Evolutionary conservation across 2,797 vertebrate genomes (phyloP).

Genomic region (Mallotus villosus): DNA sequence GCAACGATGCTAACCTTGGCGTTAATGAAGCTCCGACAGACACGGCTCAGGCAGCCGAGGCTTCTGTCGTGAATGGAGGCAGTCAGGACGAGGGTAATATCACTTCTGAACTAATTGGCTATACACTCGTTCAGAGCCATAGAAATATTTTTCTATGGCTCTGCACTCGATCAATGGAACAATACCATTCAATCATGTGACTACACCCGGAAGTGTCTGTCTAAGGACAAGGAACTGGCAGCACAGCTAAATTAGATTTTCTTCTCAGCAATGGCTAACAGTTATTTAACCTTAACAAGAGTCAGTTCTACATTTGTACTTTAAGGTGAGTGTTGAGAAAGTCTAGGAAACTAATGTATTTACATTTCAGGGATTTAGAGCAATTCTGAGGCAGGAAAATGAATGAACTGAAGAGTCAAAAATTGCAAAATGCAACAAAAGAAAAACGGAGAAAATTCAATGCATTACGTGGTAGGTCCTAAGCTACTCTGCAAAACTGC

Average conservation of each 20-base stretch:
- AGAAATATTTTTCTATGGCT: too few species aligned
- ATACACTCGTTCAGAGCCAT: too few species aligned
- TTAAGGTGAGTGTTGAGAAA: too few species aligned
- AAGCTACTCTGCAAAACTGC: not conserved
- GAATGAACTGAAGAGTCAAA: conserved; percentile 30
- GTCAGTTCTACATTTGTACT: too few species aligned
- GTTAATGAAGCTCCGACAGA: too few species aligned
- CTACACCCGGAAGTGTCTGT: conserved; percentile 40
- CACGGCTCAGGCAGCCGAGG: too few species aligned
- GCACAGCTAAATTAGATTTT: not conserved
- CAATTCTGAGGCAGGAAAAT: conserved; percentile 31
- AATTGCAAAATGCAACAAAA: conserved; percentile 60
- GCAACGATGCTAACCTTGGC: too few species aligned
- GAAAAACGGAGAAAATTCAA: conserved; percentile 66
- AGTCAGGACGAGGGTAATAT: too few species aligned
- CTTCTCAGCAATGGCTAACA: not conserved
- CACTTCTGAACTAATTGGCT: not conserved
- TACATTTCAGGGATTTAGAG: not conserved
- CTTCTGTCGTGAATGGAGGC: too few species aligned
- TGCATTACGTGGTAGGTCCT: conserved; percentile 67
- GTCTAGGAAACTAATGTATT: too few species aligned
- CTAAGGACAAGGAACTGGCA: not conserved
- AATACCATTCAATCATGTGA: conserved; percentile 46
- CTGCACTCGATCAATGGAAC: not conserved
- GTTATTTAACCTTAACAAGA: not conserved